Evolutionary conservation across 2,797 vertebrate genomes (phyloP).

Genomic region (Anguilla obscura): DNA sequence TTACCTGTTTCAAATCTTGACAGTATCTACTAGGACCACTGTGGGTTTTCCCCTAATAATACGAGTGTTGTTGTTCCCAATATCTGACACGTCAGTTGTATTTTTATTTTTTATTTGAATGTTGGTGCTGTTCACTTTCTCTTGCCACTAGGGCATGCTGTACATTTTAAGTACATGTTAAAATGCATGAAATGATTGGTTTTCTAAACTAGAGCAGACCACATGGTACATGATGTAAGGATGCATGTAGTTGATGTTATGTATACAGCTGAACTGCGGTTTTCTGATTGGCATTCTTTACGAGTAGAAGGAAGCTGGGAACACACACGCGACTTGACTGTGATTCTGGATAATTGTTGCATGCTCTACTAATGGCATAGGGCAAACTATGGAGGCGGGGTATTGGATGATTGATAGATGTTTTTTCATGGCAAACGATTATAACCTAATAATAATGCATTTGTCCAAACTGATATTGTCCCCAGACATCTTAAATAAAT

Average conservation of each 20-base stretch:
- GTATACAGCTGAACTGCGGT: background rate
- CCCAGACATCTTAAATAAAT: background rate
- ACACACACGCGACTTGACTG: no score
- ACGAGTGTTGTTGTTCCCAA: no score
- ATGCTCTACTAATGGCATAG: background rate
- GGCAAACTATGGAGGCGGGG: background rate
- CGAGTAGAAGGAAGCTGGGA: no score
- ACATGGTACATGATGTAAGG: background rate
- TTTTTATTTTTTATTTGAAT: background rate
- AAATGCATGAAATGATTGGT: background rate
- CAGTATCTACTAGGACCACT: no score
- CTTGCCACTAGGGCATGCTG: background rate
- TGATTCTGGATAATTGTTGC: no score
- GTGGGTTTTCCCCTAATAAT: no score
- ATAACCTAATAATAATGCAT: no score
- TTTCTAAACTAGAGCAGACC: background rate
- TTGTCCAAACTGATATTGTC: background rate
- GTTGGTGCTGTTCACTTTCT: background rate
- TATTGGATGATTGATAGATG: slow-evolving; percentile 20
- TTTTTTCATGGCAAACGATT: slow-evolving; percentile 12
- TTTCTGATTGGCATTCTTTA: background rate
- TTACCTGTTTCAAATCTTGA: no score
- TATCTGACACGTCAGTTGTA: background rate
- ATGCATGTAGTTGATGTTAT: slow-evolving; percentile 6
- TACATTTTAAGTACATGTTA: background rate